phyloP scores from a whole-genome alignment of 2,113 vertebrate species.

The Vidua chalybeata region DNA sequence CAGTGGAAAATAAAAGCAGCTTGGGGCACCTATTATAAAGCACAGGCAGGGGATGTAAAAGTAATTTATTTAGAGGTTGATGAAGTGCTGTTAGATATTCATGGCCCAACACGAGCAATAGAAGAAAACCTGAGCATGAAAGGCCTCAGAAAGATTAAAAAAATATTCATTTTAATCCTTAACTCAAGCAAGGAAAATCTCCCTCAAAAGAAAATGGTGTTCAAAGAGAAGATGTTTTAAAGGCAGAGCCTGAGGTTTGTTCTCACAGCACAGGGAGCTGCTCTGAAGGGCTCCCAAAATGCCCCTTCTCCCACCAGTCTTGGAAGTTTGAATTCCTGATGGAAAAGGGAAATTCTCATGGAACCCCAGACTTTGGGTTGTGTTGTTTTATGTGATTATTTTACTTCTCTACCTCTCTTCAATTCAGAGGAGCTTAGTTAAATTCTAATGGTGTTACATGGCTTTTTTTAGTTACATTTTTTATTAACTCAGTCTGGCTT shows the following conservation, averaged over 20 bases:
- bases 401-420: not conserved
- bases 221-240: not conserved
- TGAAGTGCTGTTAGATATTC: slow-evolving; percentile 14
- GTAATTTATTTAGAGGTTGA: slow-evolving; percentile 7
- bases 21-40: not conserved
- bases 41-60: not conserved
- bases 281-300: not conserved
- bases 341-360: not conserved
- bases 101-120: not conserved
- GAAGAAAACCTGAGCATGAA: not conserved
- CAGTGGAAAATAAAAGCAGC: not conserved
- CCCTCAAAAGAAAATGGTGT: not conserved
- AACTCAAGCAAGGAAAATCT: not conserved
- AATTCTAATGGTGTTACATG: not conserved
- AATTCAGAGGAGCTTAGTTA: not conserved
- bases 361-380: not conserved
- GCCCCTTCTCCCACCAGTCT: not conserved
- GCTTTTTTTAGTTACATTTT: not conserved
- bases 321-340: not conserved
- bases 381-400: not conserved
- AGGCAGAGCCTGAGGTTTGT: not conserved
- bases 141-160: not conserved
- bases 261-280: not conserved
- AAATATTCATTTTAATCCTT: not conserved
- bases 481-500: not conserved